Evolutionary conservation across 2,797 vertebrate species (phyloP).

Genomic region (Rousettus madagascariensis): DNA sequence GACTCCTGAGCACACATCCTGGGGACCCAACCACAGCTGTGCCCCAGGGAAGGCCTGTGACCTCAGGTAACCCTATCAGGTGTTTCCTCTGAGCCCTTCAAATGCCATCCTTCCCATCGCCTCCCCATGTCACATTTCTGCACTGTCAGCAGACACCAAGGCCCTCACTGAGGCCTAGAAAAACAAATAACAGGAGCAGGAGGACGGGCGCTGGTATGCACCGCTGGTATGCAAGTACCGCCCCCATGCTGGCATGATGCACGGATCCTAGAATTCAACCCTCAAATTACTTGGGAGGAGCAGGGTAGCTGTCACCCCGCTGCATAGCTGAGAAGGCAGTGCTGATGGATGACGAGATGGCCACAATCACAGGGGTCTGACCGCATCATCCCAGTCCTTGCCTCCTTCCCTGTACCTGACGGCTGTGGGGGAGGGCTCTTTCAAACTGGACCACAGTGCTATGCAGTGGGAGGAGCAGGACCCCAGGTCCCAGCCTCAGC

Average conservation of each 20-base stretch:
- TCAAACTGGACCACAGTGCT: background rate
- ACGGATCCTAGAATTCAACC: background rate
- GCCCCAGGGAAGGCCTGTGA: too few relatives aligned
- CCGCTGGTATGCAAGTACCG: fast-evolving
- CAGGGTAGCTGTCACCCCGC: too few relatives aligned
- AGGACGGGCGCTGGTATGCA: background rate
- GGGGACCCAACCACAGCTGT: background rate
- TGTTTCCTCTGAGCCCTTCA: fast-evolving
- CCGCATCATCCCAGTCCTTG: background rate
- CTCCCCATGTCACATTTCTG: background rate
- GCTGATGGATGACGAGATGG: background rate
- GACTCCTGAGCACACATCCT: background rate
- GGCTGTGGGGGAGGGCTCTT: background rate
- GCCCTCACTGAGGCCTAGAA: background rate
- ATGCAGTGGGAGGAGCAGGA: background rate
- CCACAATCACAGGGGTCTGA: too few relatives aligned
- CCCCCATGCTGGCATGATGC: background rate
- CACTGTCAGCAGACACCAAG: background rate
- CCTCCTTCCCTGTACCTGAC: background rate
- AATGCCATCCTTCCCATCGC: background rate
- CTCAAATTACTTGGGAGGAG: background rate
- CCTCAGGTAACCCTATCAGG: background rate
- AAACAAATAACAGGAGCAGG: background rate
- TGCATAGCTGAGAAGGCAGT: background rate
- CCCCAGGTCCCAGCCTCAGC: fast-evolving